Evolutionary conservation across 2,113 vertebrate species (phyloP).

Genomic region (Pachyramphus minor): DNA sequence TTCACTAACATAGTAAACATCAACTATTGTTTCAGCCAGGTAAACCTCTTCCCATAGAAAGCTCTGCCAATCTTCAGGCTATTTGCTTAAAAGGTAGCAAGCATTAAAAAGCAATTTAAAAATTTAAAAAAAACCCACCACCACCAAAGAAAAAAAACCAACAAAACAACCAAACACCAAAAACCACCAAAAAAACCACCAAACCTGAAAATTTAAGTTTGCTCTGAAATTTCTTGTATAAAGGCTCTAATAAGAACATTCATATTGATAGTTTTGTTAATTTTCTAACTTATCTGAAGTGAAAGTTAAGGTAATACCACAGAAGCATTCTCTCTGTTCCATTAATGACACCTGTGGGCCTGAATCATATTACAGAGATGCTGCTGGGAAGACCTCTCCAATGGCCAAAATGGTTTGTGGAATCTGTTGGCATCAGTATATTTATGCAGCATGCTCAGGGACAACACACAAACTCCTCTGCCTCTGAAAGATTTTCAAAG

Average conservation of each 20-base stretch:
- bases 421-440: neutral
- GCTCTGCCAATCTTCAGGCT: neutral
- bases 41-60: neutral
- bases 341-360: neutral
- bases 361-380: neutral
- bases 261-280: neutral
- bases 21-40: neutral
- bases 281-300: neutral
- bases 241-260: neutral
- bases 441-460: neutral
- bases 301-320: neutral
- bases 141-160: no score
- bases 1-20: neutral
- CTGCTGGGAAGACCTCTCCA: neutral
- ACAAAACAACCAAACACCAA: no score
- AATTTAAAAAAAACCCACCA: neutral
- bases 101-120: neutral
- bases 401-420: fast-evolving
- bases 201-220: neutral
- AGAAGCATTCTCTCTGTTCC: neutral
- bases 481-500: neutral
- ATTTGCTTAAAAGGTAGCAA: neutral
- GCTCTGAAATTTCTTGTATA: neutral
- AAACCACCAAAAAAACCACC: no score
- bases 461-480: neutral